Evolutionary conservation across 2,797 vertebrate genomes (phyloP).

Genomic region (Pipistrellus nathusii): DNA sequence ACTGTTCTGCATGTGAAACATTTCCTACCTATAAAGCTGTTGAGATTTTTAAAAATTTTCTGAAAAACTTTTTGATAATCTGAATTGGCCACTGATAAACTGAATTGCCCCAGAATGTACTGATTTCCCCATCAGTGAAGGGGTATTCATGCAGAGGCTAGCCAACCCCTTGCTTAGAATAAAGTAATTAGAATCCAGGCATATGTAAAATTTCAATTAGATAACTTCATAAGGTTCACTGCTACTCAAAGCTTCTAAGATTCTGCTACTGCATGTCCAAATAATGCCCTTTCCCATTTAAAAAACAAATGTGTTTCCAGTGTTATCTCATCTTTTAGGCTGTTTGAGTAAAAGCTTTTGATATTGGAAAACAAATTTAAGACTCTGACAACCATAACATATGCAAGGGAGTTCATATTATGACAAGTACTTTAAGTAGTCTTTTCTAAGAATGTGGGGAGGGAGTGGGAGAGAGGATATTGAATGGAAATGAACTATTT

Average conservation of each 20-base stretch:
- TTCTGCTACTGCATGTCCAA: neutral
- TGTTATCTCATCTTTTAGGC: conserved; percentile 31
- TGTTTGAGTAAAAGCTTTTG: conserved; percentile 16
- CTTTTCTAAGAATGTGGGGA: conserved; percentile 35
- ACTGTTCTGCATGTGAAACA: neutral
- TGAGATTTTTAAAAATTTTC: conserved; percentile 20
- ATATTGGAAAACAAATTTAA: conserved; percentile 56
- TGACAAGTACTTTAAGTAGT: conserved; percentile 2
- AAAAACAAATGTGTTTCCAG: conserved; percentile 39
- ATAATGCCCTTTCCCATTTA: conserved; percentile 46
- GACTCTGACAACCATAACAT: neutral
- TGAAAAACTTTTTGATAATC: conserved; percentile 38
- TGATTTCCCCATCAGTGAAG: neutral
- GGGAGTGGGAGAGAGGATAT: rapidly evolving
- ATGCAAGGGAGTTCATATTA: conserved; percentile 17
- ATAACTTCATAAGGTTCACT: neutral
- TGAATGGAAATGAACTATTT: neutral
- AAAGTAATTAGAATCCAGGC: conserved; percentile 50
- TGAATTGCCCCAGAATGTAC: neutral
- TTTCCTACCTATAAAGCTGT: conserved; percentile 52
- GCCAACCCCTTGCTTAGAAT: neutral
- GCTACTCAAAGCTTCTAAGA: neutral
- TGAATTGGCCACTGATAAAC: neutral
- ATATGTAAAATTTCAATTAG: neutral
- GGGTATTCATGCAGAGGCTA: neutral